Base-by-base conservation (phyloP, 2,113 vertebrate species). In the Perognathus longimembris region DNA sequence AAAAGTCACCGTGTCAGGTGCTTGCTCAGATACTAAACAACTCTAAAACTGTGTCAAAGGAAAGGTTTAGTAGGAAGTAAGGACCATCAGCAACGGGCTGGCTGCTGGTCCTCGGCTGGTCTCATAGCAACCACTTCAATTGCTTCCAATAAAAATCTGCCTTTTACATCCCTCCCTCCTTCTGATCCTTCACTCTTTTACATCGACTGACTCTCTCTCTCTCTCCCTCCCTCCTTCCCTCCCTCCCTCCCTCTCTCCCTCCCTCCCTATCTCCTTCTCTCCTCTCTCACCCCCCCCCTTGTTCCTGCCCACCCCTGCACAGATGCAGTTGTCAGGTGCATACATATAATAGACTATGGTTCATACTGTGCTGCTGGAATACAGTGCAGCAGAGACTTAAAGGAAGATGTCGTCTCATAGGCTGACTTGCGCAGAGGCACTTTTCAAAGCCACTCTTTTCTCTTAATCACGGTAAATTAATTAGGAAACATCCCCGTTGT, bases 41-140 rank as follows among this genome's bases (percentile, higher is more conserved):
- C 97, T 98, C 89, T 92, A 93, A 97, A 98, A 95, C 96, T 90
- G 81, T 40, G 84, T 75, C 95, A 90, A 89, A 95, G n/a, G 92
- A 92, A 97, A 97, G 97, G 91, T 96, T 89, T 94, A 95, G 91
- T 76, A 73, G 70, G 96, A 97, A 95, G 95, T 96, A 97, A 77
- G 78, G 95, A 97, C 97, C 96, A 95, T 94, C 97, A 97, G 97
- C 90, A 63, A 86, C 77, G 7, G 95, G 74, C 97, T 97, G 91
- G 69, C 97, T 95, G 96, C 93, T 96, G 94, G 97, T 97, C 94
- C 95, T 97, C 89, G 88, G 97, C 97, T 96, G 86, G 97, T 98
- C 97, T 98, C 98, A 98, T 98, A 98, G 98, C 98, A 98, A 98
- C 98, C 98, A 97, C 94, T 97, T 97, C 95, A 98, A 97, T 90